Evolutionary conservation across 1,140 invertebrate species (phyloP), one percentile per base, ranked within the genome.

Genomic region (Camponotus vicinus): DNA sequence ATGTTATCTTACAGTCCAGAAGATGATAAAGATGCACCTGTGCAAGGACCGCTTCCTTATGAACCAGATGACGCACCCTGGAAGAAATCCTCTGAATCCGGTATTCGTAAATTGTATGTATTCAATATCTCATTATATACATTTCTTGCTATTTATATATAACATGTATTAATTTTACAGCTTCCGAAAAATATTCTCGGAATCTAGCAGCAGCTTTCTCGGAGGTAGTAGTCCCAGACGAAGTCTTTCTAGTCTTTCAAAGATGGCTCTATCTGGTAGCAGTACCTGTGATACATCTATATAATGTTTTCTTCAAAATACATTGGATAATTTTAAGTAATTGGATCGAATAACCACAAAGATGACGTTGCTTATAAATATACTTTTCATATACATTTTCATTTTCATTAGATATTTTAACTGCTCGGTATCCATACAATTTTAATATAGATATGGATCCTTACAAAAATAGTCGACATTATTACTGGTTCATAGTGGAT

Each of bases 31-130:
- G 98, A 98, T 92, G 96, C 97, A 45, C 98, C 98, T 34, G 99
- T 99, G 2, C 98, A 99, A 95, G 99, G 99, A 18, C 99, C 99
- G 37, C 96, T 99, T 89, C 99, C 99, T 75, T 97, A 97, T 83
- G 99, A 99, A 94, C 99, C 99, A 18, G 98, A 99, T 90, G 99
- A 99, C 95, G 99, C 99, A 86, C 97, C 98, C 0, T 98, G 97
- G 98, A 98, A 98, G 93, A 97, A 97, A 91, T 96, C 96, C 91
- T 96, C 96, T 15, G 97, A 98, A 94, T 98, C 98, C 83, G 98
- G 98, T 49, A 99, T 99, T 91, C 96, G 98, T 91, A 98, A 98
- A 97, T 98, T 99, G 98, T 99, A 97, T 97, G 98, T 97, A 86
- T 84, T 70, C 21, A 6, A 40, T 69, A 18, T 63, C 8, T 59